A percentile compares a stretch with the other conserved stretches of the same genome.
Conservation (phyloP, 2,797 vertebrate species). For the Scarus forsteni region DNA sequence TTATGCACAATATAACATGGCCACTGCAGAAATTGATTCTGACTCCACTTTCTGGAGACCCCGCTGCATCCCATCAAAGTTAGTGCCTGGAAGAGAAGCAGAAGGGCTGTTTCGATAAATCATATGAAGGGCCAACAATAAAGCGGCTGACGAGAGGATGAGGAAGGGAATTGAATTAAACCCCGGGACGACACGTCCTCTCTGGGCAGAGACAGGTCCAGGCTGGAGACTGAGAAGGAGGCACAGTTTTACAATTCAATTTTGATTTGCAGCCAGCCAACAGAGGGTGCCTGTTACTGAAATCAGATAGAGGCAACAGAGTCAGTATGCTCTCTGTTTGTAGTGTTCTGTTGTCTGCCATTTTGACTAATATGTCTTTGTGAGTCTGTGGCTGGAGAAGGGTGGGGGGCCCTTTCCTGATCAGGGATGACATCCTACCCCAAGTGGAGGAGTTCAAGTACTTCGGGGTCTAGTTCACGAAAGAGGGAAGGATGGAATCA, state of each 20-base stretch:
- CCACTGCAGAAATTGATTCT: constrained; percentile 41
- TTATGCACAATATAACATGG: constrained; percentile 9
- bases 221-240: constrained; percentile 44
- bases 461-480: too few relatives aligned
- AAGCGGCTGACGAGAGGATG: constrained; percentile 47
- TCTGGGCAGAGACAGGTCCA: constrained; percentile 16
- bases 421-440: too few relatives aligned
- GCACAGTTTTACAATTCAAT: constrained; percentile 37
- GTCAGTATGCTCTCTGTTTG: constrained; percentile 7
- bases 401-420: too few relatives aligned
- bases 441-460: too few relatives aligned
- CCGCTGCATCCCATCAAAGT: constrained; percentile 33
- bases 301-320: constrained; percentile 22
- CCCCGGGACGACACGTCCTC: constrained; percentile 31
- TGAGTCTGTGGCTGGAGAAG: too few relatives aligned
- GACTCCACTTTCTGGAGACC: constrained; percentile 30
- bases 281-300: constrained; percentile 15
- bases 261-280: constrained; percentile 28
- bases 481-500: too few relatives aligned
- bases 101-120: constrained; percentile 64
- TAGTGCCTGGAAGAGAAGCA: constrained; percentile 26
- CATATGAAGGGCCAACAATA: constrained; percentile 50
- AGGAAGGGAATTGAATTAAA: constrained; percentile 63
- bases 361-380: too few relatives aligned
- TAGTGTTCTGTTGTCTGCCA: background rate